Base-by-base conservation (phyloP, 2,888 invertebrate species). In the Tricholauxania praeusta region DNA sequence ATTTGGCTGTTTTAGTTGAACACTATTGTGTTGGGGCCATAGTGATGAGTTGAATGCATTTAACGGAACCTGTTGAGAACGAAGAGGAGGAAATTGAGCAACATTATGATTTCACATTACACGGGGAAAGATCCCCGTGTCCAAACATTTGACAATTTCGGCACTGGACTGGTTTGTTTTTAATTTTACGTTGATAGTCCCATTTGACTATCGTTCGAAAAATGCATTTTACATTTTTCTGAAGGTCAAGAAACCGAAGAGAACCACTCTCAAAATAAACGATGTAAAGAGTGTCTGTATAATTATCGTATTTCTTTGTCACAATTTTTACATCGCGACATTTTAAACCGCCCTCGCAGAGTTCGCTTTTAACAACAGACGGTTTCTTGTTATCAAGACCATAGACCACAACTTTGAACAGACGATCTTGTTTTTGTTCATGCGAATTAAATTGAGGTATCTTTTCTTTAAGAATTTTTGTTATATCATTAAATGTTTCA, bases 101-200 rank as follows among this genome's bases (percentile, higher is more conserved):
- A 66, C 74, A 71, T n/a, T 68, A 67, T 14, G 70, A 53, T 68
- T 60, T 62, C 2, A 75, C 39, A n/a, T 67, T 65, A 22, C 76
- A n/a, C n/a, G n/a, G n/a, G n/a, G n/a, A n/a, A n/a, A n/a, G n/a
- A n/a, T 77, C 72, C 28, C 72, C 75, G 32, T 75, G 74, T 0
- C 74, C 74, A 60, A 72, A 76, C 74, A 76, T 75, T 67, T 75
- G 74, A 49, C 70, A 76, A 57, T 76, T 76, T 12, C 69, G 71
- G 19, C 75, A 77, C 67, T 76, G 76, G 17, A 72, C 71, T 14
- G 66, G 72, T 72, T 72, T 76, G 47, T 72, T 66, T 74, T 69
- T 74, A 6, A 72, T 19, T 64, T 72, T 76, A 66, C 71, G 59
- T 55, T 77, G 73, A 53, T 65, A 73, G 6, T 65, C 72, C 75